phyloP scores from a whole-genome alignment of 2,797 vertebrate genomes.

The Oreochromis grahami region DNA sequence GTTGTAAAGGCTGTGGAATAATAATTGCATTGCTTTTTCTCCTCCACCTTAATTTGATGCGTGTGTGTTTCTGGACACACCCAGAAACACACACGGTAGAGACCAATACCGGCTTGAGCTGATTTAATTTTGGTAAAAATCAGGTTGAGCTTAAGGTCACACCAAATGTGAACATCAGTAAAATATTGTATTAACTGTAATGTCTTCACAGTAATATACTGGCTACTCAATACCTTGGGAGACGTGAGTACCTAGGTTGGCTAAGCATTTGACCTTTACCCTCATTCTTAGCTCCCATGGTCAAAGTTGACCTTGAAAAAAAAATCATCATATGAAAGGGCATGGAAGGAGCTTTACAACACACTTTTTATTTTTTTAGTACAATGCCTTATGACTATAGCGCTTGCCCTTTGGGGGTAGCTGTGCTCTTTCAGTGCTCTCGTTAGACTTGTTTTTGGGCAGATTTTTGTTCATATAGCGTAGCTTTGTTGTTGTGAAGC shows the following conservation, averaged over 20 bases:
- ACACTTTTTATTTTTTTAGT: background rate
- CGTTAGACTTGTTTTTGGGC: too few species aligned
- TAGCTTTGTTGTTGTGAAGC: background rate
- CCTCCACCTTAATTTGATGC: constrained; percentile 46
- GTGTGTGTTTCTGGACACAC: constrained; percentile 18
- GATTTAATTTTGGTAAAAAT: background rate
- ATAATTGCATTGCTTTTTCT: constrained; percentile 68
- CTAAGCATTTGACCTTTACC: background rate
- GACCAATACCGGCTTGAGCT: background rate
- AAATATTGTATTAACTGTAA: background rate
- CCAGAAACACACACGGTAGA: background rate
- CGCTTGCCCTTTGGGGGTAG: background rate
- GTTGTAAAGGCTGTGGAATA: constrained; percentile 71
- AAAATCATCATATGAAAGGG: background rate
- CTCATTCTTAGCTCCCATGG: background rate
- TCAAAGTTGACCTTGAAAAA: background rate
- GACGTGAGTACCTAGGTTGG: fast-evolving
- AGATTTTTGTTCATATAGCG: too few species aligned
- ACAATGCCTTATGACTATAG: background rate
- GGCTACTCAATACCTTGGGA: background rate
- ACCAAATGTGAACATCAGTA: background rate
- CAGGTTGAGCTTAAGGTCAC: background rate
- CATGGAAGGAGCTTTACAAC: background rate
- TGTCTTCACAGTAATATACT: background rate
- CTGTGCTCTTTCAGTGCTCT: too few species aligned